Evolutionary conservation across 2,797 vertebrate genomes (phyloP).

Genomic region (Falco columbarius): DNA sequence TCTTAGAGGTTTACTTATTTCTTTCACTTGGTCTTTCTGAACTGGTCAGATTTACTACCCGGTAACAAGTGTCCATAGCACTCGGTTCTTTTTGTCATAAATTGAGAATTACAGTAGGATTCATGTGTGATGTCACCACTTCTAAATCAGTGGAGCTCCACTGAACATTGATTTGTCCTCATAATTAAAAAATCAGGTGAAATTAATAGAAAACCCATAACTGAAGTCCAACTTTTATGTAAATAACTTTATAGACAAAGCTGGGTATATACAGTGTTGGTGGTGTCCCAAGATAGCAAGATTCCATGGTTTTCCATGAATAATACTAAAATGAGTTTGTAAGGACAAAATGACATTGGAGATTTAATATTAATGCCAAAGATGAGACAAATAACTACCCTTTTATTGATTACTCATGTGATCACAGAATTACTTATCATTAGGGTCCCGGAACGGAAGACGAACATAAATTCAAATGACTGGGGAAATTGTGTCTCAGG

Average conservation of each 20-base stretch:
- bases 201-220: neutral
- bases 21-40: neutral
- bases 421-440: neutral
- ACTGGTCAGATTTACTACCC: neutral
- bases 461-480: neutral
- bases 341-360: neutral
- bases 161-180: neutral
- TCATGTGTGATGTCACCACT: neutral
- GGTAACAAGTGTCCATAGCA: neutral
- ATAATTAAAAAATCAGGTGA: neutral
- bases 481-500: neutral
- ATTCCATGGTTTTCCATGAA: neutral
- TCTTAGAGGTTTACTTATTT: neutral
- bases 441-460: neutral
- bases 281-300: neutral
- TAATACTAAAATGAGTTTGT: neutral
- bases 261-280: neutral
- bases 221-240: neutral
- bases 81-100: neutral
- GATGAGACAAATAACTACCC: neutral
- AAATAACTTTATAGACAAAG: neutral
- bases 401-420: neutral
- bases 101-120: neutral
- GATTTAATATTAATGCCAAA: neutral
- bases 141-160: neutral